Evolutionary conservation across 2,113 vertebrate species (phyloP).

Genomic region (Mesembrinibis cayennensis): DNA sequence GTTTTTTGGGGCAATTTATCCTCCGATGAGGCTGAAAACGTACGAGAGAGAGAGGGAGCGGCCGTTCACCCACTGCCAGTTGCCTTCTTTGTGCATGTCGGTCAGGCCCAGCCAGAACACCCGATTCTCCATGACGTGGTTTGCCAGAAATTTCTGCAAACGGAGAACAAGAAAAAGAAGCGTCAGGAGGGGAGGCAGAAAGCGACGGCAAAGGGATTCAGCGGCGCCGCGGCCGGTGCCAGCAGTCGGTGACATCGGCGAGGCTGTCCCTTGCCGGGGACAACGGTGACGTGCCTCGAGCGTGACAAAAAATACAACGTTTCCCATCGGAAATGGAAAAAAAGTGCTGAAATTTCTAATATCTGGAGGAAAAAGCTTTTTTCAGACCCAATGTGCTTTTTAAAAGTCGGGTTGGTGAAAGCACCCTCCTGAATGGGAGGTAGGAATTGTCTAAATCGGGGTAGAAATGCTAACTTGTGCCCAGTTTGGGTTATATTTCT

Average conservation of each 20-base stretch:
- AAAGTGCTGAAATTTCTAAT: not conserved
- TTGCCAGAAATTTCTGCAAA: slow-evolving; percentile 26
- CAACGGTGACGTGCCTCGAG: fast-evolving
- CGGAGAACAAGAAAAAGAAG: fast-evolving
- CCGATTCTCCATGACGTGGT: not conserved
- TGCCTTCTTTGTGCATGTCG: not conserved
- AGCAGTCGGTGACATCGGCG: fast-evolving
- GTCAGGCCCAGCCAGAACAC: slow-evolving; percentile 32
- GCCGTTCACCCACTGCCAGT: slow-evolving; percentile 29
- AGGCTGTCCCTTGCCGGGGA: not conserved
- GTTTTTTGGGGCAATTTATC: fast-evolving
- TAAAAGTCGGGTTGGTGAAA: not conserved
- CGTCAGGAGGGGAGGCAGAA: fast-evolving
- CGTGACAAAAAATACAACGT: not conserved
- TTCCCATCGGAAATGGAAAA: not conserved
- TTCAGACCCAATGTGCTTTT: not conserved
- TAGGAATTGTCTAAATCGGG: fast-evolving
- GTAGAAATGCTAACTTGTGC: not conserved
- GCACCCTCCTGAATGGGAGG: too few relatives aligned
- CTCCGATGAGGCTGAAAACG: not conserved
- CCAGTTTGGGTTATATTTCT: not conserved
- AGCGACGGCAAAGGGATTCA: fast-evolving
- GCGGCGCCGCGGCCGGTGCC: not conserved
- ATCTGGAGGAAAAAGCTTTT: not conserved
- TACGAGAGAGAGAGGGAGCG: not conserved